These are phyloP conservation scores for Orientallactaga bullata DNA, from an alignment of 2,113 vertebrate species.

Conservation along the genomic window DNA sequence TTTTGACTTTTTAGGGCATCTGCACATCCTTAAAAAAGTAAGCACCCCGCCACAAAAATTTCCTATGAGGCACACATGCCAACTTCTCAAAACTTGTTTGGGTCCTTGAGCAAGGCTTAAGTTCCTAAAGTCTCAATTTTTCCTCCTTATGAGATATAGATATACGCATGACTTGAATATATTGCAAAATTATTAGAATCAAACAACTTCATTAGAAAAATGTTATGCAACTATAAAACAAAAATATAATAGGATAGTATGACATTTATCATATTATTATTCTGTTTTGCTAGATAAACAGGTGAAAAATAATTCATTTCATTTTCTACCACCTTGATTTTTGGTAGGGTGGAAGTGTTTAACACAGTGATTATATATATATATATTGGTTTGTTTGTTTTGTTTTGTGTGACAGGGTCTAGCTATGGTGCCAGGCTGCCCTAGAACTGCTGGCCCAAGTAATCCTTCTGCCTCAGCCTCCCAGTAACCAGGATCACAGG, in stretches of 20 bases:
- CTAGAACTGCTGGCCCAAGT: too few species aligned
- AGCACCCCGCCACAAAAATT: background rate
- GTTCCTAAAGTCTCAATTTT: background rate
- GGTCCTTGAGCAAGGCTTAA: background rate
- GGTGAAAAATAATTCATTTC: background rate
- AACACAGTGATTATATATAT: too few species aligned
- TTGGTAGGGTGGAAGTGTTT: too few species aligned
- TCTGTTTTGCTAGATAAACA: background rate
- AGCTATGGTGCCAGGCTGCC: too few species aligned
- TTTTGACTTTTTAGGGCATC: background rate
- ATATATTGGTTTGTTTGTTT: too few species aligned
- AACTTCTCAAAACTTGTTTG: conserved; percentile 6
- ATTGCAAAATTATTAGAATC: background rate
- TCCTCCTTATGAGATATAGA: background rate
- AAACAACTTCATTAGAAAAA: background rate
- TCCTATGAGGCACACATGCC: background rate
- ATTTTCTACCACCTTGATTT: background rate
- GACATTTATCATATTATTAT: background rate
- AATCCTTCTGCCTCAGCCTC: too few species aligned
- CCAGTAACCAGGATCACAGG: too few species aligned
- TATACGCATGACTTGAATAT: background rate
- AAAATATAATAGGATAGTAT: background rate
- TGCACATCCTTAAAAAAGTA: background rate
- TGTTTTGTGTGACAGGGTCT: too few species aligned
- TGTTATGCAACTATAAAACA: background rate